Percentiles rank a stretch among this genome's conserved stretches.
Evolutionary conservation across 1,140 invertebrate species (phyloP).

Genomic region (Plectus sambesii): DNA sequence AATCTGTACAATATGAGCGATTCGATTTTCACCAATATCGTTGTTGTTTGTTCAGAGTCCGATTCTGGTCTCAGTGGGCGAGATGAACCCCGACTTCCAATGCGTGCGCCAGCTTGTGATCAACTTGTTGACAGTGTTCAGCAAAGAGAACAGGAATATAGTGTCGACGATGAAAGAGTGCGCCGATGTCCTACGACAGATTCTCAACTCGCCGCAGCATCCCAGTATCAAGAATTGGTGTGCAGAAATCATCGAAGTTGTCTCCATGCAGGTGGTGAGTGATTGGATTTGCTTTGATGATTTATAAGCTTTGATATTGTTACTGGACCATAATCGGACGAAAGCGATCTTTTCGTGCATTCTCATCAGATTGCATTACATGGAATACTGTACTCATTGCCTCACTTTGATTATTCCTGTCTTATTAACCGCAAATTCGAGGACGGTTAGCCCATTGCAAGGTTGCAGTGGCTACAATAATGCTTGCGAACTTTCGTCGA

Average conservation of each 20-base stretch:
- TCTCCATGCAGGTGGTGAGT: constrained; percentile 35
- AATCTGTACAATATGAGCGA: no score
- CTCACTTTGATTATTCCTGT: no score
- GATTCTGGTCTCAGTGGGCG: constrained; percentile 34
- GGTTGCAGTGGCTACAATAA: no score
- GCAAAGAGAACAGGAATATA: constrained; percentile 34
- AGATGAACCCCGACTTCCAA: constrained; percentile 45
- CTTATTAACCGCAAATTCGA: no score
- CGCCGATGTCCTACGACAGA: constrained; percentile 38
- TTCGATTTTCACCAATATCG: constrained; percentile 4
- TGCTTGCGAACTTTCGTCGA: no score
- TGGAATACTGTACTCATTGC: no score
- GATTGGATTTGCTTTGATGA: constrained; percentile 7
- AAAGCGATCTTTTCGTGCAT: no score
- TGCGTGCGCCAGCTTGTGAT: constrained; percentile 43
- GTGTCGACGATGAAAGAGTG: constrained; percentile 40
- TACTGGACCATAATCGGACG: no score
- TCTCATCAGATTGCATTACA: no score
- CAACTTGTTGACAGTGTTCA: constrained; percentile 39
- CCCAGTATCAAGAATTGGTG: constrained; percentile 43
- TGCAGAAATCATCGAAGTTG: constrained; percentile 39
- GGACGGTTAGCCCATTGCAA: no score
- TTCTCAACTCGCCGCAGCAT: constrained; percentile 44
- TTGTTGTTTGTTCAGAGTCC: constrained; percentile 30
- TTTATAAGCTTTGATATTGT: no score